These are phyloP conservation scores for Apamea sordens DNA, from an alignment of 2,888 invertebrate genomes.

Conservation along the genomic window DNA sequence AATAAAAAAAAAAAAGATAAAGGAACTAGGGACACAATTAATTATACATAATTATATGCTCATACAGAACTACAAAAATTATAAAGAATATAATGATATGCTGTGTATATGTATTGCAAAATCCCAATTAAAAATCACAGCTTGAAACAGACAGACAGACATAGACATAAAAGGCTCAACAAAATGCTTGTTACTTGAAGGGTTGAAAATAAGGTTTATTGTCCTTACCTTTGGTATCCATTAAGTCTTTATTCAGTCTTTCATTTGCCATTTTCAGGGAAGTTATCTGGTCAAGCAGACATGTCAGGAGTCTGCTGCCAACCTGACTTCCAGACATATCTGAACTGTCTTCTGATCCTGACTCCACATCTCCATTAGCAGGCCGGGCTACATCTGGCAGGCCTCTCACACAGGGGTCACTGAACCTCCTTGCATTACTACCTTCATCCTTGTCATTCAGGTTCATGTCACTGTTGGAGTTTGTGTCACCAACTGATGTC, in stretches of 20 bases:
- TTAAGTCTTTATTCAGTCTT: conserved; percentile 93
- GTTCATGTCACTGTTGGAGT: conserved; percentile 86
- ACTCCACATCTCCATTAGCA: conserved; percentile 87
- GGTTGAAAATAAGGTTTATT: neutral
- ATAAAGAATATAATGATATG: neutral
- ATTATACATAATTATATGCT: neutral
- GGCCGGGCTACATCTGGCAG: conserved; percentile 84
- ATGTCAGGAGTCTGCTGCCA: conserved; percentile 91
- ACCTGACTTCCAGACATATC: conserved; percentile 88
- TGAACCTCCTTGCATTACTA: conserved; percentile 91
- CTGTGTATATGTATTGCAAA: neutral
- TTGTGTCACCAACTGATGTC: conserved; percentile 88
- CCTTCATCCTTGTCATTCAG: conserved; percentile 89
- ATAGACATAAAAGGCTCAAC: neutral
- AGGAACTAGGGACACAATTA: neutral
- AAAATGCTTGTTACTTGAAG: neutral
- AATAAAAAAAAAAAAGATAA: no score
- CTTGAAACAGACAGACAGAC: no score
- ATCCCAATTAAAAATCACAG: neutral
- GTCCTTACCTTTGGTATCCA: conserved; percentile 92
- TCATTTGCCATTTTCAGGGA: conserved; percentile 93
- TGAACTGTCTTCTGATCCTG: conserved; percentile 90
- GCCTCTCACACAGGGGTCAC: conserved; percentile 92
- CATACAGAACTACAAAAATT: neutral
- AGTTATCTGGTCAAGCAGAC: conserved; percentile 93